These are phyloP conservation scores for Mesaphorura yosii DNA, from an alignment of 1,140 invertebrate genomes.

Conservation along the genomic window DNA sequence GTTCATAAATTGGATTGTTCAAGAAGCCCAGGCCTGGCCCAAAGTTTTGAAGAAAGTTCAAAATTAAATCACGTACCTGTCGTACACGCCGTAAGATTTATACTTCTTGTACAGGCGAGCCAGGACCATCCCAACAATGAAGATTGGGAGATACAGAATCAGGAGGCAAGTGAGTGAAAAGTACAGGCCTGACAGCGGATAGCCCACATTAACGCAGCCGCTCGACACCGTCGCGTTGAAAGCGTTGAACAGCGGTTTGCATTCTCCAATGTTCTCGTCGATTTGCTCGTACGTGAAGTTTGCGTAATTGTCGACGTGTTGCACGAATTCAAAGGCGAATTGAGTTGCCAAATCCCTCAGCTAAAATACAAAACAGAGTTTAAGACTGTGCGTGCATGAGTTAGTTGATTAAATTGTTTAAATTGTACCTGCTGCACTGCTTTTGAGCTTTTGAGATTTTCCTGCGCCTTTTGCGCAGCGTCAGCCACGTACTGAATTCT, in stretches of 20 bases:
- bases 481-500: slow-evolving; percentile 19
- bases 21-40: too few relatives aligned
- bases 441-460: slow-evolving; percentile 13
- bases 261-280: slow-evolving; percentile 17
- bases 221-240: slow-evolving; percentile 11
- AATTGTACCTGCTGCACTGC: slow-evolving; percentile 11
- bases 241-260: slow-evolving; percentile 16
- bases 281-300: slow-evolving; percentile 20
- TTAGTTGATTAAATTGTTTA: neutral
- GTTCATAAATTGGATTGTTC: too few relatives aligned
- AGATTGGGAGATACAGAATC: slow-evolving; percentile 21
- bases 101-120: slow-evolving; percentile 23
- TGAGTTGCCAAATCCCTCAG: slow-evolving; percentile 16
- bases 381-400: neutral
- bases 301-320: slow-evolving; percentile 22
- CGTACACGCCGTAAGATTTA: slow-evolving; percentile 20
- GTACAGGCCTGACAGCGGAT: slow-evolving; percentile 20
- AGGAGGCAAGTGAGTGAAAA: slow-evolving; percentile 18
- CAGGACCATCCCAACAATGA: slow-evolving; percentile 13
- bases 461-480: slow-evolving; percentile 23
- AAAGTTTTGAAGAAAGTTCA: too few relatives aligned
- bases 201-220: slow-evolving; percentile 20
- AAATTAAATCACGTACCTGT: slow-evolving; percentile 20
- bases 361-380: slow-evolving; percentile 3
- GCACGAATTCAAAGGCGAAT: slow-evolving; percentile 21